These are phyloP conservation scores for Drusus annulatus DNA, from an alignment of 1,140 invertebrate species.

Conservation along the genomic window DNA sequence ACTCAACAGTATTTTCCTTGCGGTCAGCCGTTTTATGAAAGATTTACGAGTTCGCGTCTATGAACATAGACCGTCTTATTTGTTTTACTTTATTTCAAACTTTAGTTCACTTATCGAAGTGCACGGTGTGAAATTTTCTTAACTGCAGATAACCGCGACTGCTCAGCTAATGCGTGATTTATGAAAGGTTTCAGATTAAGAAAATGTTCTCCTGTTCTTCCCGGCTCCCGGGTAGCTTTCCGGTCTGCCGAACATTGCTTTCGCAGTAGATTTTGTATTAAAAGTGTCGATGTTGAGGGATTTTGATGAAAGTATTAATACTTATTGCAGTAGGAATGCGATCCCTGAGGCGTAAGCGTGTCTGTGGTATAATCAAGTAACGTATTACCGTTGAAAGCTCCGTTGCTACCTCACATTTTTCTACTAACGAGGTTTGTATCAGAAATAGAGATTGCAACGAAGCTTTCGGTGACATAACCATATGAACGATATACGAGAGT, in stretches of 20 bases:
- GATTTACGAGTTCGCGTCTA: slow-evolving; percentile 55
- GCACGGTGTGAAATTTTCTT: slow-evolving; percentile 53
- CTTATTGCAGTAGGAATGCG: too few species aligned
- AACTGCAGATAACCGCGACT: slow-evolving; percentile 37
- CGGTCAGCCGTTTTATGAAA: slow-evolving; percentile 55
- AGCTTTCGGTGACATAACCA: too few species aligned
- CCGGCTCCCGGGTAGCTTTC: neutral
- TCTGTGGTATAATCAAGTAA: too few species aligned
- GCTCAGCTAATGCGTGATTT: slow-evolving; percentile 53
- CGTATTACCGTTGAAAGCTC: too few species aligned
- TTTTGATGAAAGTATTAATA: too few species aligned
- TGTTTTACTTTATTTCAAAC: slow-evolving; percentile 58
- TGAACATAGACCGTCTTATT: slow-evolving; percentile 19
- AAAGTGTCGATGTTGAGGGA: too few species aligned
- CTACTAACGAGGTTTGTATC: too few species aligned
- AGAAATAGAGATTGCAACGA: too few species aligned
- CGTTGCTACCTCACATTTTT: too few species aligned
- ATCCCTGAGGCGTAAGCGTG: too few species aligned
- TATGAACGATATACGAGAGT: too few species aligned
- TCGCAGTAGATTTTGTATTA: slow-evolving; percentile 1
- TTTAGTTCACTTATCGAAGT: slow-evolving; percentile 52
- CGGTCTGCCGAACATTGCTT: slow-evolving; percentile 21
- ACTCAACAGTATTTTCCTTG: slow-evolving; percentile 6
- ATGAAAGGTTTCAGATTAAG: slow-evolving; percentile 51
- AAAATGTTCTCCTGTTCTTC: slow-evolving; percentile 6